Evolutionary conservation across 2,797 vertebrate genomes (phyloP).

Genomic region (Pipistrellus pygmaeus): DNA sequence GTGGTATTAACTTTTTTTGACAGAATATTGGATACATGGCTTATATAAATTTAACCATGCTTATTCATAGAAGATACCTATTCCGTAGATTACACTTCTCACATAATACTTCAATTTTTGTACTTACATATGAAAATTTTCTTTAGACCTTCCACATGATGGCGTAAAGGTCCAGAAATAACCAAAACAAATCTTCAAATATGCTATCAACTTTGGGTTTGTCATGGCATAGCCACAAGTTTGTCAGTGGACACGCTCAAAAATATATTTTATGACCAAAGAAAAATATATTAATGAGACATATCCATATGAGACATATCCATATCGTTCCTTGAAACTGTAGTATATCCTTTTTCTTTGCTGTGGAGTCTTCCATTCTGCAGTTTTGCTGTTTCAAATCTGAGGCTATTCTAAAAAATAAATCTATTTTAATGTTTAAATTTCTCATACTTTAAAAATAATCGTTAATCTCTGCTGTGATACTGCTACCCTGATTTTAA

Average conservation of each 20-base stretch:
- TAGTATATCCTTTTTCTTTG: background rate
- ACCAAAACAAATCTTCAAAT: slow-evolving; percentile 41
- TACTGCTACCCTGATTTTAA: slow-evolving; percentile 8
- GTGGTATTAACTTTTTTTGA: background rate
- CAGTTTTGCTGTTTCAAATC: background rate
- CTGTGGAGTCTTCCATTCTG: background rate
- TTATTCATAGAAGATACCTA: background rate
- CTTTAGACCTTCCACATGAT: background rate
- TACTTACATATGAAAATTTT: slow-evolving; percentile 18
- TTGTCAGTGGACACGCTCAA: background rate
- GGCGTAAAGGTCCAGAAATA: slow-evolving; percentile 6
- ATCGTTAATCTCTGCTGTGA: background rate
- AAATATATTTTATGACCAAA: slow-evolving; percentile 13
- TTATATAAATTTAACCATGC: background rate
- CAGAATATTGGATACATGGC: background rate
- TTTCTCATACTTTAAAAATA: background rate
- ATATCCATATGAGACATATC: background rate
- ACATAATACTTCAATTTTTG: background rate
- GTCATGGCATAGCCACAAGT: background rate
- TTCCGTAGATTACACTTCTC: background rate
- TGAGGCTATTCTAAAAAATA: background rate
- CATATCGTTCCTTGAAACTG: background rate
- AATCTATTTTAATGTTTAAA: background rate
- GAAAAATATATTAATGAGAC: background rate
- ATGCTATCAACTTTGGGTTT: background rate